Percentiles rank a stretch among this genome's conserved stretches.
These are phyloP conservation scores for Trematocara marginatum DNA, from an alignment of 2,113 vertebrate genomes.

Conservation along the genomic window DNA sequence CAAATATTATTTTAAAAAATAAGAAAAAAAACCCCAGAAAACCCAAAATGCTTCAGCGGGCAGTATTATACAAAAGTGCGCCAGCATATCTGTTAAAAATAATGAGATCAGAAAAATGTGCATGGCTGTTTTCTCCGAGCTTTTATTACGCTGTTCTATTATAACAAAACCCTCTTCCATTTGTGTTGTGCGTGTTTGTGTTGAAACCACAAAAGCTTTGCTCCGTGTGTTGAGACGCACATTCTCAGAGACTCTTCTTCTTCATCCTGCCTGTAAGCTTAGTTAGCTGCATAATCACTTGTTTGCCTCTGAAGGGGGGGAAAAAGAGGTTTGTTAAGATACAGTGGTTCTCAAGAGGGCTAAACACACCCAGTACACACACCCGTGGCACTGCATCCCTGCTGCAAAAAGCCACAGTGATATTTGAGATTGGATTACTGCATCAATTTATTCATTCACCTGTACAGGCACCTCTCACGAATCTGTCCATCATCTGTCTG, in stretches of 20 bases:
- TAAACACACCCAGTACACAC: background rate
- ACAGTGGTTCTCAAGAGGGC: conserved; percentile 15
- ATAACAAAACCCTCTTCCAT: background rate
- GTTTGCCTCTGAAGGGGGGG: conserved; percentile 29
- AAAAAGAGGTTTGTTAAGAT: conserved; percentile 37
- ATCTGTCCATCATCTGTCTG: background rate
- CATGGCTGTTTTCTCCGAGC: background rate
- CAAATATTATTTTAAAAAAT: background rate
- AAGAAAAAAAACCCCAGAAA: too few relatives aligned
- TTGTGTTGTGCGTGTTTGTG: conserved; percentile 21
- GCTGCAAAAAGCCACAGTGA: conserved; percentile 6
- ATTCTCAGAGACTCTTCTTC: conserved; percentile 38
- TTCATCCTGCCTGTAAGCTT: conserved; percentile 34
- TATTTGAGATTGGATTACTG: conserved; percentile 3
- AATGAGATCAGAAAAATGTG: background rate
- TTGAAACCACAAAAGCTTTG: conserved; percentile 15
- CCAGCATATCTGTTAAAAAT: background rate
- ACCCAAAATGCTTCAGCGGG: background rate
- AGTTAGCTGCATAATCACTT: conserved; percentile 53
- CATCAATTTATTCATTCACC: background rate
- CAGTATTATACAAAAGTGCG: background rate
- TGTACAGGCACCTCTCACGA: background rate
- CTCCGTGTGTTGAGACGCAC: conserved; percentile 22
- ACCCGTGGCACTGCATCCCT: background rate
- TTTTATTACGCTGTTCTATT: background rate